Conservation (phyloP, 2,888 invertebrate species). For the Drosophila lacicola region DNA sequence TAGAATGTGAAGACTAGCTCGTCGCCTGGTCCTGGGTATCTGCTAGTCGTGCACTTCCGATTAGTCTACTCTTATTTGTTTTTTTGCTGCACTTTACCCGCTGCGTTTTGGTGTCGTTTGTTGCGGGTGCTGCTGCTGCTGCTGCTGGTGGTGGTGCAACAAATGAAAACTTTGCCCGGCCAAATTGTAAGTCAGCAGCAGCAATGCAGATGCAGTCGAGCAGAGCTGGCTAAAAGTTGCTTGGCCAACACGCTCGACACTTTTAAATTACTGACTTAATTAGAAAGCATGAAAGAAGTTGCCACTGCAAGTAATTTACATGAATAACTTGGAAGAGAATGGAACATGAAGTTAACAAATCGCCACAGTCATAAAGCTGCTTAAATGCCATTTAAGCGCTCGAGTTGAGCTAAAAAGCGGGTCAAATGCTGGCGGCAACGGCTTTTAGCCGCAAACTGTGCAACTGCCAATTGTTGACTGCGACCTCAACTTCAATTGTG, state of each 20-base stretch:
- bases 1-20: too few species aligned
- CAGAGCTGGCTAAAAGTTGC: slow-evolving; percentile 64
- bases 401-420: slow-evolving; percentile 47
- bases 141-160: slow-evolving; percentile 22
- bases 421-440: slow-evolving; percentile 49
- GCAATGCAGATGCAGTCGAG: slow-evolving; percentile 49
- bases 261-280: slow-evolving; percentile 79
- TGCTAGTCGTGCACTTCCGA: too few species aligned
- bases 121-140: slow-evolving; percentile 31
- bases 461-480: slow-evolving; percentile 14
- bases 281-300: slow-evolving; percentile 73
- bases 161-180: slow-evolving; percentile 61
- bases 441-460: slow-evolving; percentile 6
- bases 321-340: slow-evolving; percentile 63
- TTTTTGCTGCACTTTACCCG: neutral
- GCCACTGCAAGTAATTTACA: slow-evolving; percentile 66
- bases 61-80: too few species aligned
- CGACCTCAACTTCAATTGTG: slow-evolving; percentile 8
- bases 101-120: slow-evolving; percentile 18
- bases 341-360: slow-evolving; percentile 76
- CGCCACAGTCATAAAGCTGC: slow-evolving; percentile 62
- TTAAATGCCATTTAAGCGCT: slow-evolving; percentile 73
- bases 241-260: slow-evolving; percentile 60
- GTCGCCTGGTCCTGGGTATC: too few species aligned
- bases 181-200: slow-evolving; percentile 60